These are phyloP conservation scores for Paedocypris micromegethes DNA, from an alignment of 2,797 vertebrate species.

Conservation along the genomic window DNA sequence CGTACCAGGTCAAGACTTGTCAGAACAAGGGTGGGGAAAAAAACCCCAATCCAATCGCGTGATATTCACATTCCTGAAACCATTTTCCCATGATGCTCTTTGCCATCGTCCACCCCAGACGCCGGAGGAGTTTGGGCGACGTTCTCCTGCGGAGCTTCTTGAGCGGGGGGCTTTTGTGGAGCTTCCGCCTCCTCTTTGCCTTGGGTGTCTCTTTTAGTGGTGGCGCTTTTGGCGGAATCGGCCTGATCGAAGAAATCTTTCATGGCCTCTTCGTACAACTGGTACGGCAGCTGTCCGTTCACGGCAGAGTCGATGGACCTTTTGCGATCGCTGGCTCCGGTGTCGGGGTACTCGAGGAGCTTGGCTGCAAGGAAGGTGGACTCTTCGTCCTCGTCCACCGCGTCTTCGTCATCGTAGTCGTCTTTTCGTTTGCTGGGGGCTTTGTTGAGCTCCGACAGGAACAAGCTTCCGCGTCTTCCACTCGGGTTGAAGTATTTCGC, in stretches of 20 bases:
- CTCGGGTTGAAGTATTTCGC: slow-evolving; percentile 71
- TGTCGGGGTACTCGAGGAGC: slow-evolving; percentile 86
- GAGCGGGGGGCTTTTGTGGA: slow-evolving; percentile 73
- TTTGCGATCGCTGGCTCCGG: slow-evolving; percentile 66
- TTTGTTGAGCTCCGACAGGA: slow-evolving; percentile 70
- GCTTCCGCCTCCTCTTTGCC: slow-evolving; percentile 61
- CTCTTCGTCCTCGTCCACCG: slow-evolving; percentile 84
- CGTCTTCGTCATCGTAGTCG: slow-evolving; percentile 72
- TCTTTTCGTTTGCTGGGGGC: slow-evolving; percentile 77
- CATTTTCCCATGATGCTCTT: slow-evolving; percentile 75
- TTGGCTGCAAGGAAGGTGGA: slow-evolving; percentile 86
- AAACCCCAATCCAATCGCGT: not conserved
- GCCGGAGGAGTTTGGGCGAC: slow-evolving; percentile 79
- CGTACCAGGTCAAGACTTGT: slow-evolving; percentile 10
- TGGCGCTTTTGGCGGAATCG: slow-evolving; percentile 63
- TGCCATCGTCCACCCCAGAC: slow-evolving; percentile 72
- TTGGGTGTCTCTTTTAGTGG: slow-evolving; percentile 73
- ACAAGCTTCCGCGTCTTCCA: slow-evolving; percentile 72
- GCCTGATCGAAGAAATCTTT: slow-evolving; percentile 79
- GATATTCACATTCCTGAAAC: slow-evolving; percentile 82
- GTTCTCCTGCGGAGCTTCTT: slow-evolving; percentile 80
- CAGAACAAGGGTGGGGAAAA: slow-evolving; percentile 4
- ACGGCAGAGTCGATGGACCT: slow-evolving; percentile 68
- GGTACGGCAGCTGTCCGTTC: slow-evolving; percentile 77
- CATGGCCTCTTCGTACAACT: slow-evolving; percentile 79